phyloP scores from a whole-genome alignment of 2,113 vertebrate genomes.

The Crypturellus undulatus region DNA sequence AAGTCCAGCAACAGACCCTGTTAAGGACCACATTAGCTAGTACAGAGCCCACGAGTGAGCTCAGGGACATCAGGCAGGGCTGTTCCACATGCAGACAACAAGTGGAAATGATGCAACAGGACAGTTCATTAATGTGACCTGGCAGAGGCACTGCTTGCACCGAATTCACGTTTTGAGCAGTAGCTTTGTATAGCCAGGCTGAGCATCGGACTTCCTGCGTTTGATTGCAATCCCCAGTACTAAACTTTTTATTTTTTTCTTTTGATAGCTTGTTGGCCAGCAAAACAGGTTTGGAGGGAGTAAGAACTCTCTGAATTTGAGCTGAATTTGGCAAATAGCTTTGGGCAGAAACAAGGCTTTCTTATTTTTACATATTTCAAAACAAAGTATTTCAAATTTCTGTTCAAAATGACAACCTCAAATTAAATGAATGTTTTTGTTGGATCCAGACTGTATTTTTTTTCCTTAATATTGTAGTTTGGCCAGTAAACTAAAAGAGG shows the following conservation, averaged over 20 bases:
- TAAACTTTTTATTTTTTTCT: rapidly evolving
- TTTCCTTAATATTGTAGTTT: neutral
- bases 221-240: neutral
- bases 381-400: neutral
- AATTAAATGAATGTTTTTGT: neutral
- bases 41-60: rapidly evolving
- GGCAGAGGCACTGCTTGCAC: neutral
- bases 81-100: neutral
- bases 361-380: neutral
- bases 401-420: neutral
- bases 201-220: neutral
- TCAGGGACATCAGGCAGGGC: neutral
- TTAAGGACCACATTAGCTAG: neutral
- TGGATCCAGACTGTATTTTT: constrained; percentile 7
- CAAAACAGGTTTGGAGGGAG: neutral
- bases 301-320: neutral
- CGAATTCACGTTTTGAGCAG: neutral
- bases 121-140: neutral
- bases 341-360: neutral
- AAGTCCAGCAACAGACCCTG: neutral
- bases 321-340: neutral
- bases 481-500: neutral
- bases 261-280: neutral
- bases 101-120: neutral
- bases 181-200: neutral